Evolutionary conservation across 23 tunicate genomes (phyloP).

Genomic region (Diplosoma virens): DNA sequence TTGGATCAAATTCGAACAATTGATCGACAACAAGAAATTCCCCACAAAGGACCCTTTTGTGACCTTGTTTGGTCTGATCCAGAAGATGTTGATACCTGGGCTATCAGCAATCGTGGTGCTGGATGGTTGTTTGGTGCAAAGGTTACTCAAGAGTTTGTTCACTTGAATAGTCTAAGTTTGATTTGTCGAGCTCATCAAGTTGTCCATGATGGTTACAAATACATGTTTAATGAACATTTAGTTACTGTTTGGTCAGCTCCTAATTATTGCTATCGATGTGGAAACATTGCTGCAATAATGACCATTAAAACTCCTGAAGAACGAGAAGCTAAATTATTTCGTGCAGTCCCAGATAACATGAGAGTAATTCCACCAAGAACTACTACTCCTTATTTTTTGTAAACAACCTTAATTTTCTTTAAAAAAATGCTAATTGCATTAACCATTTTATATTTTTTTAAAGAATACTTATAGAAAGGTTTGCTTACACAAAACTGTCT

Average conservation of each 20-base stretch:
- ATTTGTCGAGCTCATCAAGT: slow-evolving; percentile 95
- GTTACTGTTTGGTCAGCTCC: slow-evolving; percentile 96
- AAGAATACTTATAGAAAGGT: too few relatives aligned
- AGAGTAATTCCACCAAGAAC: slow-evolving; percentile 74
- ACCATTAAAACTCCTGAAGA: slow-evolving; percentile 43
- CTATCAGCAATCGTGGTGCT: slow-evolving; percentile 84
- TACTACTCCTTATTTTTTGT: slow-evolving; percentile 83
- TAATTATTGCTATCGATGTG: slow-evolving; percentile 96
- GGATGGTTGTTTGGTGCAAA: slow-evolving; percentile 96
- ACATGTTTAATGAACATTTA: slow-evolving; percentile 85
- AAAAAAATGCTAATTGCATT: too few relatives aligned
- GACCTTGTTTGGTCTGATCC: slow-evolving; percentile 99
- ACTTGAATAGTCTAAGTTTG: slow-evolving; percentile 64
- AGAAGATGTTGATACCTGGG: slow-evolving; percentile 92
- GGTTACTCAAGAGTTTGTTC: slow-evolving; percentile 88
- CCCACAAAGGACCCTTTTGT: slow-evolving; percentile 97
- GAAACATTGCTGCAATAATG: slow-evolving; percentile 88
- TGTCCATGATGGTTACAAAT: slow-evolving; percentile 93
- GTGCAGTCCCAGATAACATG: slow-evolving; percentile 88
- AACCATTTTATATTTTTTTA: not conserved
- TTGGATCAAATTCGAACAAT: slow-evolving; percentile 94
- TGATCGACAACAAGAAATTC: slow-evolving; percentile 93
- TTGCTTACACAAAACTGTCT: too few relatives aligned
- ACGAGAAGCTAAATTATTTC: slow-evolving; percentile 71
- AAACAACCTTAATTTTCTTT: too few relatives aligned